phyloP scores from a whole-genome alignment of 1,140 invertebrate genomes.

The Dolichoris vasculosae region DNA sequence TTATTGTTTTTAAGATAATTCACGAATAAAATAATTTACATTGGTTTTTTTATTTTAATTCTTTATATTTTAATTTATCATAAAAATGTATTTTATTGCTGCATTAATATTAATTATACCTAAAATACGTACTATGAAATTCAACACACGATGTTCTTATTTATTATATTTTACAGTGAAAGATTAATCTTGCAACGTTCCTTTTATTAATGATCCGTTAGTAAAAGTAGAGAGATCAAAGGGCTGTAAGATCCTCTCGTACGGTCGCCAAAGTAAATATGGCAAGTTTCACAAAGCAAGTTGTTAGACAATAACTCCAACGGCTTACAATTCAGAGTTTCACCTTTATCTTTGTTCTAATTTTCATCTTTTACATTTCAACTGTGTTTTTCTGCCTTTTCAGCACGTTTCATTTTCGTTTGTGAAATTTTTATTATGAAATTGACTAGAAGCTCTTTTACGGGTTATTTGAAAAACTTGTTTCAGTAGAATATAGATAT shows the following conservation, averaged over 20 bases:
- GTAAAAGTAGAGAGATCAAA: constrained; percentile 14
- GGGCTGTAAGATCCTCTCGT: neutral
- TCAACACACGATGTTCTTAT: neutral
- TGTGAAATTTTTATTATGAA: neutral
- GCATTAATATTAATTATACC: too few relatives aligned
- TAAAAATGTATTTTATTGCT: too few relatives aligned
- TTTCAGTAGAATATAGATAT: neutral
- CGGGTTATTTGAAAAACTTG: neutral
- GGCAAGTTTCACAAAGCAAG: constrained; percentile 19
- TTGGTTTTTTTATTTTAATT: too few relatives aligned
- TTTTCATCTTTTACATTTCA: neutral
- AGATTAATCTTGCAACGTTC: neutral
- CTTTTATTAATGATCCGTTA: constrained; percentile 4
- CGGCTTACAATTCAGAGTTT: neutral
- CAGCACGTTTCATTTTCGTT: neutral
- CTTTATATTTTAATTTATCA: too few relatives aligned
- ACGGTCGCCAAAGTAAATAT: constrained; percentile 45
- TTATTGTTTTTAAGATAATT: too few relatives aligned
- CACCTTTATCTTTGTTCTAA: constrained; percentile 2
- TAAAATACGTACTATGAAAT: neutral
- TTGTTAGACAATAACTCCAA: constrained; percentile 38
- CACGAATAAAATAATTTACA: too few relatives aligned
- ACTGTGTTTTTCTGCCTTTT: neutral
- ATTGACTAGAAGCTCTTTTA: neutral
- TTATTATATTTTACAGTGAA: neutral